Base-by-base conservation (phyloP, 1,140 invertebrate species). In the Pristionchus pacificus region DNA sequence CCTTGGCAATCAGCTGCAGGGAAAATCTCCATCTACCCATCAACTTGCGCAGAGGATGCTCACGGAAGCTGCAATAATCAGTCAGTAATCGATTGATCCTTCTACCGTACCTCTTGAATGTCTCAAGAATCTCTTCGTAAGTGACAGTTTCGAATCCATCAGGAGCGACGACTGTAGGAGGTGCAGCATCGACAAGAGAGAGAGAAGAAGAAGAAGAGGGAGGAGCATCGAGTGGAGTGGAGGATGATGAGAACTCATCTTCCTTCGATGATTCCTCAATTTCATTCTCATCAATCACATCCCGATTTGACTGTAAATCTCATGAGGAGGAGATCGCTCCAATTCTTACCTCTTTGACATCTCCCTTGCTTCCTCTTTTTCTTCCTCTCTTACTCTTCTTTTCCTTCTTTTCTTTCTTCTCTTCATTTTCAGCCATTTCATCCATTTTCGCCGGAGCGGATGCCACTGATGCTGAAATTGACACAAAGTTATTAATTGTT, bases 21-120 rank as follows among this genome's bases (percentile, higher is more conserved):
- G 79, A 60, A 29, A 74, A 67, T 30, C 66, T 70, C 79, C 79
- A 81, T 60, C 79, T 78, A 2, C 80, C 77, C 60, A 81, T 10
- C n/a, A 55, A 49, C 58, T 38, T 68, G 28, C 81, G 38, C 19
- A 49, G 6, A 10, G 6, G 6, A 49, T 49, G 6, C 38, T 49
- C 38, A 6, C 19, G 6, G 38, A 10, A 49, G 6, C 38, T 49
- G 6, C 6, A 49, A 49, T 49, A 49, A 10, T 10, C 6, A n/a
- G n/a, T n/a, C n/a, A n/a, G n/a, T n/a, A n/a, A n/a, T n/a, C n/a
- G n/a, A n/a, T n/a, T n/a, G n/a, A n/a, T n/a, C n/a, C n/a, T n/a
- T n/a, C n/a, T n/a, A n/a, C n/a, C n/a, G n/a, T n/a, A n/a, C n/a
- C n/a, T n/a, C n/a, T n/a, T n/a, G n/a, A n/a, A n/a, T n/a, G n/a